phyloP scores from a whole-genome alignment of 2,888 invertebrate genomes.

The Dasysyrphus tricinctus region DNA sequence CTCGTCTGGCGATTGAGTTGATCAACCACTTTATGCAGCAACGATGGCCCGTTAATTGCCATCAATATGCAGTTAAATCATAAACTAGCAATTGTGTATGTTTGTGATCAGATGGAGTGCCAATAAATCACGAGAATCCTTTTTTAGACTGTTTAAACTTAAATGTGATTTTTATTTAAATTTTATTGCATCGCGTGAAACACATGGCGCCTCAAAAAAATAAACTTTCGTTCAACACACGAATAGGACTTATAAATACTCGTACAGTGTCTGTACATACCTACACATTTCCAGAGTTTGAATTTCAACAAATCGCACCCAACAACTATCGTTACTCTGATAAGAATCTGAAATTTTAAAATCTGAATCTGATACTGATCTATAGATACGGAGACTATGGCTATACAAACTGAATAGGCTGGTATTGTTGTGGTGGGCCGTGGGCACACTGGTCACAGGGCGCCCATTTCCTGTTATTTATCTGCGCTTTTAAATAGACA shows the following conservation, averaged over 20 bases:
- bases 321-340: slow-evolving; percentile 53
- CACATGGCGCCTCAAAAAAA: slow-evolving; percentile 63
- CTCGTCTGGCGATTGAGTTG: slow-evolving; percentile 33
- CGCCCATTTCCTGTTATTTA: slow-evolving; percentile 71
- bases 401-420: background rate
- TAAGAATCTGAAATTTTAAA: slow-evolving; percentile 58
- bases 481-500: slow-evolving; percentile 50
- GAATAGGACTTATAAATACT: background rate
- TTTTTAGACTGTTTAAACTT: slow-evolving; percentile 23
- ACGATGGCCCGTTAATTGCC: slow-evolving; percentile 68
- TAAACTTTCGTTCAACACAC: background rate
- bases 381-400: slow-evolving; percentile 44
- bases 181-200: slow-evolving; percentile 42
- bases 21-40: slow-evolving; percentile 55
- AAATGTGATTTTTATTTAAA: slow-evolving; percentile 73
- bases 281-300: background rate
- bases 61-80: slow-evolving; percentile 75
- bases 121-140: slow-evolving; percentile 72
- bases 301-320: slow-evolving; percentile 50
- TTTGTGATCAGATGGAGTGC: slow-evolving; percentile 74
- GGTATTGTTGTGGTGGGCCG: slow-evolving; percentile 32
- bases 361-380: slow-evolving; percentile 66
- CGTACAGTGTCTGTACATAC: background rate
- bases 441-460: slow-evolving; percentile 41
- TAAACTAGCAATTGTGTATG: slow-evolving; percentile 50